Conservation (phyloP, 2,888 invertebrate genomes). For the Drosophila neoperkinsi region DNA sequence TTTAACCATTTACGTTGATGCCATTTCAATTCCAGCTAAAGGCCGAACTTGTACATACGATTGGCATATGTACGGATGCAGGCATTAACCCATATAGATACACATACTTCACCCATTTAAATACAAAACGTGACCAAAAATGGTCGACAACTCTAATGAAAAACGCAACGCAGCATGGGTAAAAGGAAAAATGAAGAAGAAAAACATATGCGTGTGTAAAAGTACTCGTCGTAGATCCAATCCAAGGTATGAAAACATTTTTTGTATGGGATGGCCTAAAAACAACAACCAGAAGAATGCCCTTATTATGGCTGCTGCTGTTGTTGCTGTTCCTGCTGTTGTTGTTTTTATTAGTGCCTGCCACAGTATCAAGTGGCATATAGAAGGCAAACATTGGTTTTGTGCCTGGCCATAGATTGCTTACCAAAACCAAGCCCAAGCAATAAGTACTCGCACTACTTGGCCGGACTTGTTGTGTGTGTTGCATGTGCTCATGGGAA, state of each 20-base stretch:
- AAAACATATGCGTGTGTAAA: conserved; percentile 17
- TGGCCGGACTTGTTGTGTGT: conserved; percentile 6
- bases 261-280: conserved; percentile 45
- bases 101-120: conserved; percentile 39
- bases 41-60: neutral
- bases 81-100: conserved; percentile 3
- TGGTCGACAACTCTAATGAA: conserved; percentile 53
- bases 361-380: conserved; percentile 67
- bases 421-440: conserved; percentile 13
- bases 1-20: neutral
- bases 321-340: conserved; percentile 31
- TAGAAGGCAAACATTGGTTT: conserved; percentile 34
- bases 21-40: neutral
- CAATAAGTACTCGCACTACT: conserved; percentile 54
- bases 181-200: conserved; percentile 15
- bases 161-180: conserved; percentile 26
- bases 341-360: conserved; percentile 29
- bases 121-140: conserved; percentile 75
- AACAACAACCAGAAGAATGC: conserved; percentile 49
- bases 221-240: conserved; percentile 1
- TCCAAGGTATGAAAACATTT: conserved; percentile 46
- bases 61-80: conserved; percentile 3
- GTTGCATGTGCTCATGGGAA: conserved; percentile 74
- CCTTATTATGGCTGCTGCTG: conserved; percentile 52
- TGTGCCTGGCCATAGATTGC: conserved; percentile 27